Percentiles rank a stretch among this genome's conserved stretches.
phyloP scores from a whole-genome alignment of 2,797 vertebrate genomes.

The Parauchenoglanis ngamensis region DNA sequence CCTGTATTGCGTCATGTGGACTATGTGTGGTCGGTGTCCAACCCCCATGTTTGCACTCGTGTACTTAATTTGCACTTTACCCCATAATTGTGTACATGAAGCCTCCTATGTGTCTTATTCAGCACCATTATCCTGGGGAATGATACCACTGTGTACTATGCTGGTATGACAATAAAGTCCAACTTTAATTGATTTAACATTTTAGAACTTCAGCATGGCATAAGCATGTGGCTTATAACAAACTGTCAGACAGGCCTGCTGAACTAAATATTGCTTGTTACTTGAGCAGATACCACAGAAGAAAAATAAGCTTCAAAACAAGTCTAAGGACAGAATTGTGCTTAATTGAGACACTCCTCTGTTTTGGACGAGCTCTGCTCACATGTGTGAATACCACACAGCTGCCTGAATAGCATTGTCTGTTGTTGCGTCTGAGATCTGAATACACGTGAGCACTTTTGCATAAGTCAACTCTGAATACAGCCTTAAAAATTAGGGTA shows the following conservation, averaged over 20 bases:
- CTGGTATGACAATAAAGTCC: too few species aligned
- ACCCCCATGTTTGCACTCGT: too few species aligned
- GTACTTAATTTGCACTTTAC: too few species aligned
- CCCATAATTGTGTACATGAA: too few species aligned
- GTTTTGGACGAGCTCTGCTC: not conserved
- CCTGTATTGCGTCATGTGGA: too few species aligned
- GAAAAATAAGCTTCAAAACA: not conserved
- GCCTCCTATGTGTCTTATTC: too few species aligned
- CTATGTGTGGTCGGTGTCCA: too few species aligned
- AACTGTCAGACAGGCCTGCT: not conserved
- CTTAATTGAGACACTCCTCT: not conserved
- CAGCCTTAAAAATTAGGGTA: not conserved
- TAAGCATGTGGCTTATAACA: not conserved
- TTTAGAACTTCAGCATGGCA: not conserved
- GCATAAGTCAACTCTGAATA: not conserved
- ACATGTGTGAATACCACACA: too few species aligned
- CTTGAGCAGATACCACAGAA: not conserved
- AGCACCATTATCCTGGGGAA: too few species aligned
- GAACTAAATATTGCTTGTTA: not conserved
- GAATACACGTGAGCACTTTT: not conserved
- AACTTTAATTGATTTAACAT: not conserved
- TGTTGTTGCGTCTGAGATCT: not conserved
- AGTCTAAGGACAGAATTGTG: not conserved
- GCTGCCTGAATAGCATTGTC: not conserved
- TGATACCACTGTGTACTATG: too few species aligned